A percentile compares a stretch with the other conserved stretches of the same genome.
Evolutionary conservation across 53 echinoderm and acorn worm species (phyloP).

Genomic region (Arbacia lixula): DNA sequence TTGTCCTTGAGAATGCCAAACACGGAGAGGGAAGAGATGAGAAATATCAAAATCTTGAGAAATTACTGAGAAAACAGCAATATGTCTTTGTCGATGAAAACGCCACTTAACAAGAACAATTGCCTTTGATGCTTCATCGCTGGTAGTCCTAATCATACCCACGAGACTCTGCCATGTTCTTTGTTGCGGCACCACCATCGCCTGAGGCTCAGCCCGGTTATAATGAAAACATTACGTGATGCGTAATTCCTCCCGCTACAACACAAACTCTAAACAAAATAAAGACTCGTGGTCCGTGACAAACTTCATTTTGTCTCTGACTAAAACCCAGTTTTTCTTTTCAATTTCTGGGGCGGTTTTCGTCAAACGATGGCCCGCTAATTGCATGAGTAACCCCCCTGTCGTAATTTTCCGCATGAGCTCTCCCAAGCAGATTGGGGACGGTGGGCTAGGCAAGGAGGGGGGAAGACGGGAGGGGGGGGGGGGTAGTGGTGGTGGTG

Average conservation of each 20-base stretch:
- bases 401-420: conserved; percentile 40
- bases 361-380: conserved; percentile 29
- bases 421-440: conserved; percentile 31
- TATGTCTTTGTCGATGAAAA: too few species aligned
- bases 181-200: background rate
- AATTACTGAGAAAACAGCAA: too few species aligned
- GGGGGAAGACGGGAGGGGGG: background rate
- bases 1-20: too few species aligned
- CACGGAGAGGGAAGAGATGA: too few species aligned
- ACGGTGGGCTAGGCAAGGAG: background rate
- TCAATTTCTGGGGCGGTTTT: conserved; percentile 23
- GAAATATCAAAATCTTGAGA: too few species aligned
- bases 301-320: too few species aligned
- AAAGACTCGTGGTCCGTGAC: too few species aligned
- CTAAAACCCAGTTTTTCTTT: background rate
- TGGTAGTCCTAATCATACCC: conserved; percentile 8
- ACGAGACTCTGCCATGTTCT: conserved; percentile 16
- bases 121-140: background rate
- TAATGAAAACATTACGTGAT: conserved; percentile 17
- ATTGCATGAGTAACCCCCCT: conserved; percentile 47
- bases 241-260: too few species aligned
- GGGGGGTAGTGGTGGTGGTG: too few species aligned
- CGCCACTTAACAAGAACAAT: conserved; percentile 8
- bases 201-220: conserved; percentile 10
- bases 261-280: too few species aligned